Percentiles rank a stretch among this genome's conserved stretches.
These are phyloP conservation scores for Gila robusta DNA, from an alignment of 2,797 vertebrate genomes.

Conservation along the genomic window DNA sequence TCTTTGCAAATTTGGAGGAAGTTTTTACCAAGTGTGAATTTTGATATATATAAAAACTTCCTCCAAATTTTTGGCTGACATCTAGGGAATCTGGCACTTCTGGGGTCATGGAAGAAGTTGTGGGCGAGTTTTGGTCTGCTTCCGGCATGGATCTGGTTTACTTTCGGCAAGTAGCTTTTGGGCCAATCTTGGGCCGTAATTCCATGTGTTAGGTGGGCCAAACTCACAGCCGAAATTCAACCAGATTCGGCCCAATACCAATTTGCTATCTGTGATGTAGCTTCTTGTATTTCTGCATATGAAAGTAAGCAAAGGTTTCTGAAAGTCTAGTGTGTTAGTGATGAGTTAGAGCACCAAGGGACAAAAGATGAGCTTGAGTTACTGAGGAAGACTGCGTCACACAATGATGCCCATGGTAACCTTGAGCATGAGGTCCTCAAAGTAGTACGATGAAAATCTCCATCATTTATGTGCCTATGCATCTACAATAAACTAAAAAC, in stretches of 20 bases:
- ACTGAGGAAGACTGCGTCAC: background rate
- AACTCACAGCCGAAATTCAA: background rate
- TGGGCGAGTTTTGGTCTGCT: too few relatives aligned
- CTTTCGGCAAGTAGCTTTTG: too few relatives aligned
- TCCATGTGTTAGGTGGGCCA: background rate
- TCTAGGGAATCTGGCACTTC: too few relatives aligned
- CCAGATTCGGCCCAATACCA: too few relatives aligned
- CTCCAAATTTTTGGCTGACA: too few relatives aligned
- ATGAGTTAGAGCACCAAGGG: background rate
- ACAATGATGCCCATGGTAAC: background rate
- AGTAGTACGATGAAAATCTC: background rate
- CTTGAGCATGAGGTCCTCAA: background rate
- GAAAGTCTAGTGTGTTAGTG: background rate
- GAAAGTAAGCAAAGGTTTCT: background rate
- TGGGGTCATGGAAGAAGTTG: too few relatives aligned
- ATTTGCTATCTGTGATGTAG: background rate
- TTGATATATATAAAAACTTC: too few relatives aligned
- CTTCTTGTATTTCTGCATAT: background rate
- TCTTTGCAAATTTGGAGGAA: background rate
- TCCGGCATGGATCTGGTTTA: too few relatives aligned
- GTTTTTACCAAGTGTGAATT: background rate
- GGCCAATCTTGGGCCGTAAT: too few relatives aligned
- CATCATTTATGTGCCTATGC: background rate
- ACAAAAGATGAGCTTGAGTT: background rate
- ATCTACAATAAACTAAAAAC: background rate